Percentiles rank a stretch among this genome's conserved stretches.
phyloP scores from a whole-genome alignment of 2,113 vertebrate species.

The Microcebus ravelobensis region DNA sequence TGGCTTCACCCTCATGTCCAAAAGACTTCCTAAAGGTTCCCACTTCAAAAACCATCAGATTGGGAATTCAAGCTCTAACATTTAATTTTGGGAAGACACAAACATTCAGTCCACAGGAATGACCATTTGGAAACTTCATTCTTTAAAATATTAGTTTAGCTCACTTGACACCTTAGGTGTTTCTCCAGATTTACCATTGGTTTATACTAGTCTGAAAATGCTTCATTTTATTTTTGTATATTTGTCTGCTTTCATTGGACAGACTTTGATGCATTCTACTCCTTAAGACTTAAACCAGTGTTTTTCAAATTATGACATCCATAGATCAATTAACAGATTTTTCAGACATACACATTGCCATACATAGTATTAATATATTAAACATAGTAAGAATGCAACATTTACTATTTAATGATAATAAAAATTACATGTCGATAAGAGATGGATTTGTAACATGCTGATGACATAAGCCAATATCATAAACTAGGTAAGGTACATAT shows the following conservation, averaged over 20 bases:
- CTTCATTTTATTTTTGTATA: not conserved
- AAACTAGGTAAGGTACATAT: not conserved
- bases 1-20: not conserved
- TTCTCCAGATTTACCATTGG: not conserved
- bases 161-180: not conserved
- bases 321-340: not conserved
- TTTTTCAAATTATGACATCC: not conserved
- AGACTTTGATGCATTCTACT: not conserved
- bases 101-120: not conserved
- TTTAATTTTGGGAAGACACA: not conserved
- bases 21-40: not conserved
- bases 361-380: not conserved
- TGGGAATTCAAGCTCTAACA: not conserved
- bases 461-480: not conserved
- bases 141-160: constrained; percentile 7
- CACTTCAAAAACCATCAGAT: not conserved
- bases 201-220: not conserved
- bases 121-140: not conserved
- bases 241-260: not conserved
- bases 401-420: not conserved
- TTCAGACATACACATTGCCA: not conserved
- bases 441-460: not conserved
- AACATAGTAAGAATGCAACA: not conserved
- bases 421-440: not conserved
- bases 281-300: not conserved